Percentiles rank a stretch among this genome's conserved stretches.
Evolutionary conservation across 2,797 vertebrate species (phyloP).

Genomic region (Cynodonichthys magdalenae): DNA sequence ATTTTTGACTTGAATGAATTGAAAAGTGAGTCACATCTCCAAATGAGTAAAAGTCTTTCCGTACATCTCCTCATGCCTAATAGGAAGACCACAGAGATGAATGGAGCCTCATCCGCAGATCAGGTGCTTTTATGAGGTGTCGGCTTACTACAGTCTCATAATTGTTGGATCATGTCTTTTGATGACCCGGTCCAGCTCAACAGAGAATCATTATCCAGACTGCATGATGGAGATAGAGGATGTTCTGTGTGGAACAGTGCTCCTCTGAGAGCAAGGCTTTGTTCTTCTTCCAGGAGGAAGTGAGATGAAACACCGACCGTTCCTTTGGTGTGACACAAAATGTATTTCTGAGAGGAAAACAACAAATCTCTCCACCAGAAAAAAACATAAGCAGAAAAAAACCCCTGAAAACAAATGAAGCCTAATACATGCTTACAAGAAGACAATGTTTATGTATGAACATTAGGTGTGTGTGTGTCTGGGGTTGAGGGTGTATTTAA

Average conservation of each 20-base stretch:
- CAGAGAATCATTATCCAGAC: slow-evolving; percentile 67
- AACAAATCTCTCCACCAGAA: slow-evolving; percentile 22
- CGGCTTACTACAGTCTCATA: slow-evolving; percentile 71
- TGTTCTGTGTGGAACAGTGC: slow-evolving; percentile 45
- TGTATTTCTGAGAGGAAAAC: slow-evolving; percentile 22
- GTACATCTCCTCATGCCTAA: slow-evolving; percentile 65
- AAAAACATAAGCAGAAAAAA: slow-evolving; percentile 9
- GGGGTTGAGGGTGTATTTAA: slow-evolving; percentile 54
- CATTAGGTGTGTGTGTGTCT: slow-evolving; percentile 14
- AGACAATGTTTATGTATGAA: slow-evolving; percentile 59
- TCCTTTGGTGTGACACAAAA: slow-evolving; percentile 30
- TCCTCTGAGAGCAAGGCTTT: slow-evolving; percentile 43
- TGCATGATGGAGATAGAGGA: slow-evolving; percentile 58
- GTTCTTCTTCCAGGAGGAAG: slow-evolving; percentile 62
- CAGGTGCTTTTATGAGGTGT: slow-evolving; percentile 73
- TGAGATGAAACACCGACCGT: slow-evolving; percentile 42
- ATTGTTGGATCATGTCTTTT: slow-evolving; percentile 75
- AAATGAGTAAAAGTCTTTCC: slow-evolving; percentile 65
- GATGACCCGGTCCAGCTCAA: slow-evolving; percentile 72
- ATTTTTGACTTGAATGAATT: slow-evolving; percentile 71
- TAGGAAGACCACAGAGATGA: slow-evolving; percentile 69
- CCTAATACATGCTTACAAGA: slow-evolving; percentile 23
- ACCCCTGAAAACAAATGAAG: slow-evolving; percentile 38
- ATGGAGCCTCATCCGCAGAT: slow-evolving; percentile 60
- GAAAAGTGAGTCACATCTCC: slow-evolving; percentile 68